Evolutionary conservation across 2,797 vertebrate genomes (phyloP).

Genomic region (Gymnoscopelus microlampas): DNA sequence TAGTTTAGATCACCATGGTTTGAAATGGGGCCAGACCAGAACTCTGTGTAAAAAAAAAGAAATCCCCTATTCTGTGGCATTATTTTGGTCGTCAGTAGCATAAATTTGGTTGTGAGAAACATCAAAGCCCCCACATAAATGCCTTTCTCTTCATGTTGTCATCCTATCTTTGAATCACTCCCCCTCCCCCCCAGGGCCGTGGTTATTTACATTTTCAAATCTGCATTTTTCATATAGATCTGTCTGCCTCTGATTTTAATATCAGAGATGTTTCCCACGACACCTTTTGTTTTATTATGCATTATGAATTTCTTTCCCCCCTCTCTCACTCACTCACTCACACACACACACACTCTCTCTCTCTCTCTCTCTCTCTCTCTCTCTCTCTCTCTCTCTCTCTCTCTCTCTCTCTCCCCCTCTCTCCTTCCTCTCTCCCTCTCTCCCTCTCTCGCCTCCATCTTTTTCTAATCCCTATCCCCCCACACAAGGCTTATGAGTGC

Average conservation of each 20-base stretch:
- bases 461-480: slow-evolving; percentile 90
- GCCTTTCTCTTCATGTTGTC: slow-evolving; percentile 84
- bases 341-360: not conserved
- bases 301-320: slow-evolving; percentile 88
- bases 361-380: slow-evolving; percentile 69
- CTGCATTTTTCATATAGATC: slow-evolving; percentile 91
- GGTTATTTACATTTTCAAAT: slow-evolving; percentile 89
- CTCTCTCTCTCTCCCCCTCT: slow-evolving; percentile 33
- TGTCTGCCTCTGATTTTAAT: slow-evolving; percentile 90
- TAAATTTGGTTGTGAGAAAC: slow-evolving; percentile 82
- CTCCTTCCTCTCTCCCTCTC: slow-evolving; percentile 38
- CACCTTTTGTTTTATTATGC: slow-evolving; percentile 91
- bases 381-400: slow-evolving; percentile 23
- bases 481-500: slow-evolving; percentile 94
- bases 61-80: slow-evolving; percentile 78
- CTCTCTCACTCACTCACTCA: slow-evolving; percentile 26
- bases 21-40: slow-evolving; percentile 72
- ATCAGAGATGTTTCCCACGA: slow-evolving; percentile 89
- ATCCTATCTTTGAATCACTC: slow-evolving; percentile 86
- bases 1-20: slow-evolving; percentile 78
- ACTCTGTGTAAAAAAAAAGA: slow-evolving; percentile 65
- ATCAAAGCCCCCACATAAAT: slow-evolving; percentile 81
- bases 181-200: slow-evolving; percentile 79
- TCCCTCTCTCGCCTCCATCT: slow-evolving; percentile 77
- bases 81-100: slow-evolving; percentile 81